Evolutionary conservation across 2,113 vertebrate species (phyloP).

Genomic region (Aspiorhynchus laticeps): DNA sequence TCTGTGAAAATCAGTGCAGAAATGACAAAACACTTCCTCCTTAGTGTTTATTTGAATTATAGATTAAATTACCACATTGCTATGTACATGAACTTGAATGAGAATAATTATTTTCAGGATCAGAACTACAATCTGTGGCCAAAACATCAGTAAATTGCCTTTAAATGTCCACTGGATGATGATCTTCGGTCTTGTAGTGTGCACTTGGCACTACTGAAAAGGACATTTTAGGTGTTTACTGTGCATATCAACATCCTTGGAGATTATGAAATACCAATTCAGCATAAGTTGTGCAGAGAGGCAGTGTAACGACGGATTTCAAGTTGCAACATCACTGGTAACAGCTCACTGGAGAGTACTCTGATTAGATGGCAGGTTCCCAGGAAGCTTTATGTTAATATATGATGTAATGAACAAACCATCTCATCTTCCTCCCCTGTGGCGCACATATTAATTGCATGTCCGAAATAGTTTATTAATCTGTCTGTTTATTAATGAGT

Average conservation of each 20-base stretch:
- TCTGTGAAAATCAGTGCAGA: neutral
- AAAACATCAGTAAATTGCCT: neutral
- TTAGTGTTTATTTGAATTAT: neutral
- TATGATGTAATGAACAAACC: conserved; percentile 42
- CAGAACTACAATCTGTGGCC: neutral
- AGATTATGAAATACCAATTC: conserved; percentile 1
- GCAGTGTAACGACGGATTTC: neutral
- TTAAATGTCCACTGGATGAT: neutral
- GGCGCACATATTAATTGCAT: conserved; percentile 43
- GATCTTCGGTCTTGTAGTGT: conserved; percentile 1
- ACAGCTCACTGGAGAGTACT: conserved; percentile 2
- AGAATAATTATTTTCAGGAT: neutral
- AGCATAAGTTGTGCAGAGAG: neutral
- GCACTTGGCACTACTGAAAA: neutral
- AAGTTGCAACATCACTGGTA: neutral
- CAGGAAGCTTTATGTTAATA: conserved; percentile 30
- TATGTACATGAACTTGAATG: neutral
- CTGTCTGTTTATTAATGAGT: conserved; percentile 44
- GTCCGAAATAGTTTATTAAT: conserved; percentile 52
- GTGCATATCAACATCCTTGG: neutral
- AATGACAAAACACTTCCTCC: neutral
- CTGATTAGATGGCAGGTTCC: conserved; percentile 29
- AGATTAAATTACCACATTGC: neutral
- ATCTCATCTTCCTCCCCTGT: conserved; percentile 30
- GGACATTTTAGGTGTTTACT: neutral